phyloP scores from a whole-genome alignment of 2,113 vertebrate species.

The Siphamia tubifer region DNA sequence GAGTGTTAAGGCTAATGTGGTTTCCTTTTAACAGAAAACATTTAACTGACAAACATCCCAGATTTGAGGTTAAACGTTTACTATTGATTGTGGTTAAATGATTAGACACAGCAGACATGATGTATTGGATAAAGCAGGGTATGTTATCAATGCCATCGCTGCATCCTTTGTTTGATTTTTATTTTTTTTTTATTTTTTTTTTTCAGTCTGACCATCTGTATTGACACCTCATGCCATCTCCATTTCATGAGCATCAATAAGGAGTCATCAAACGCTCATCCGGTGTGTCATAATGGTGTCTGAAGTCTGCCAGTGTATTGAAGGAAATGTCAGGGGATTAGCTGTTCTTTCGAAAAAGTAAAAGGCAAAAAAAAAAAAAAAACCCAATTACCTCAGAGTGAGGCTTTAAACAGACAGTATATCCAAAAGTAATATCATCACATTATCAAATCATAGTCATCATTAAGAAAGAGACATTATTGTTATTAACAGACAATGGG shows the following conservation, averaged over 20 bases:
- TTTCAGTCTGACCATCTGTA: conserved; percentile 4
- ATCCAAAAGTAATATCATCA: conserved; percentile 56
- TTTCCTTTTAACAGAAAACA: conserved; percentile 7
- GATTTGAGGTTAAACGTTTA: conserved; percentile 51
- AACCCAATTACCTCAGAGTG: conserved; percentile 38
- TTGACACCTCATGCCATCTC: conserved; percentile 37
- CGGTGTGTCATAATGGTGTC: not conserved
- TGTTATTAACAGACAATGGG: conserved; percentile 26
- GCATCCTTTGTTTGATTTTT: conserved; percentile 36
- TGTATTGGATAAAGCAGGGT: conserved; percentile 19
- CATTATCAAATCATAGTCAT: conserved; percentile 55
- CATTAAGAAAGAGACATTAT: conserved; percentile 33
- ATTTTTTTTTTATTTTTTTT: conserved; percentile 25
- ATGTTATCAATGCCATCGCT: conserved; percentile 22
- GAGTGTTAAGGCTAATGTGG: not conserved
- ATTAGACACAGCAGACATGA: conserved; percentile 8
- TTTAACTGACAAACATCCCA: conserved; percentile 20
- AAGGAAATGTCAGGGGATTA: conserved; percentile 8
- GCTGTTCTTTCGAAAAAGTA: not conserved
- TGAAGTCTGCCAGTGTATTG: not conserved
- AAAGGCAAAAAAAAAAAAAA: conserved; percentile 13
- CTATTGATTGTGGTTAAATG: conserved; percentile 54
- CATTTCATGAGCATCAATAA: conserved; percentile 29
- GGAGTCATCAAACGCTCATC: conserved; percentile 2
- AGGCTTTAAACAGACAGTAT: conserved; percentile 50